Conservation (phyloP, 1,140 invertebrate genomes). For the Panagrolaimus sp. region DNA sequence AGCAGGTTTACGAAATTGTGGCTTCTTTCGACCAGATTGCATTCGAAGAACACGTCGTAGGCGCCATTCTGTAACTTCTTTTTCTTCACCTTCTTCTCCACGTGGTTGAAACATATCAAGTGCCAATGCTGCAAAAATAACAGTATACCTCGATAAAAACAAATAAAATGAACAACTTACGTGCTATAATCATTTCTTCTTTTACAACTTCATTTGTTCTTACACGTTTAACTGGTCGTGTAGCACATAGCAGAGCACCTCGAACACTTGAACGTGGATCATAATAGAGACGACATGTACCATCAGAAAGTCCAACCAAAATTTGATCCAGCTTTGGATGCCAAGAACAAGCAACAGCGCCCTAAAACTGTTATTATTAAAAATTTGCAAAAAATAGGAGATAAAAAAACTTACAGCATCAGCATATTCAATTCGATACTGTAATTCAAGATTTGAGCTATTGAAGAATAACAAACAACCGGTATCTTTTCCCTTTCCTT, state of each 20-base stretch:
- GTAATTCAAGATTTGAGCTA: constrained; percentile 68
- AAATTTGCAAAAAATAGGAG: background rate
- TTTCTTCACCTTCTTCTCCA: constrained; percentile 63
- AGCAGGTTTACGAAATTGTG: constrained; percentile 81
- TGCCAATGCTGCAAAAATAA: constrained; percentile 69
- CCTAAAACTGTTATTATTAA: constrained; percentile 51
- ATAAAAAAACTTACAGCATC: constrained; percentile 63
- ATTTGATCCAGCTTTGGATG: constrained; percentile 95
- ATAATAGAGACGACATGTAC: constrained; percentile 80
- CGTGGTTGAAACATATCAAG: constrained; percentile 77
- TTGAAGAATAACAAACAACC: constrained; percentile 79
- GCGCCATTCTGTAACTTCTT: constrained; percentile 78
- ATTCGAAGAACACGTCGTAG: constrained; percentile 69
- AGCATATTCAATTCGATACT: constrained; percentile 69
- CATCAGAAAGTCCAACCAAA: constrained; percentile 84
- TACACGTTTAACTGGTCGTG: constrained; percentile 69
- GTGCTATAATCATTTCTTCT: constrained; percentile 67
- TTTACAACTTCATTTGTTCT: constrained; percentile 72
- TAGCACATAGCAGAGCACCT: constrained; percentile 82
- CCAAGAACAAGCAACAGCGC: constrained; percentile 81
- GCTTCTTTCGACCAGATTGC: constrained; percentile 82
- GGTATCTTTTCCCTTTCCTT: constrained; percentile 65
- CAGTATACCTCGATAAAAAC: too few relatives aligned
- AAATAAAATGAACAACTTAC: constrained; percentile 30
- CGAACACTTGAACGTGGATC: constrained; percentile 76